Evolutionary conservation across 2,797 vertebrate genomes (phyloP).

Genomic region (Rhinoraja longicauda): DNA sequence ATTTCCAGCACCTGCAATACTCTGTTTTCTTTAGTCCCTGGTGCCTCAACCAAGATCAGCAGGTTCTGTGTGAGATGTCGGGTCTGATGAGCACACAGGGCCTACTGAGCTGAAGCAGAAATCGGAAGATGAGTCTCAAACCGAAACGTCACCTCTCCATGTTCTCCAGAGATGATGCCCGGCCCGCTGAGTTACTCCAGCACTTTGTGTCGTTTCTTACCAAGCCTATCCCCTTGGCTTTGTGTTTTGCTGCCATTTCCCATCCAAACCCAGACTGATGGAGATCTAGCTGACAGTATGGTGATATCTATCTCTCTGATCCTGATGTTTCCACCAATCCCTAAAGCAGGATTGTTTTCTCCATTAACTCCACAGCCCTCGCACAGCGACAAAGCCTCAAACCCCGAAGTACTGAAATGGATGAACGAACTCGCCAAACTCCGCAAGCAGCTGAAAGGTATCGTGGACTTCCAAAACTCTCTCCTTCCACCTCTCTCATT

Average conservation of each 20-base stretch:
- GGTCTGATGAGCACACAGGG: not conserved
- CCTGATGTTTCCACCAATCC: not conserved
- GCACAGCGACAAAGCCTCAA: conserved; percentile 86
- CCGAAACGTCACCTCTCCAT: too few species aligned
- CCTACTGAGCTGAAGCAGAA: too few species aligned
- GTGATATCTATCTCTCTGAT: not conserved
- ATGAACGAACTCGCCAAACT: conserved; percentile 87
- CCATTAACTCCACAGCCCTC: conserved; percentile 67
- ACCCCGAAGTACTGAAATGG: conserved; percentile 90
- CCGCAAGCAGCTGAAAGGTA: conserved; percentile 95
- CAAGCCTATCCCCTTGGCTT: not conserved
- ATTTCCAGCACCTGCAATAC: too few species aligned
- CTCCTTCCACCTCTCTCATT: not conserved
- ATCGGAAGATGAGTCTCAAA: too few species aligned
- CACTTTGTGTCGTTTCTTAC: too few species aligned
- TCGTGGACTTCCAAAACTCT: not conserved
- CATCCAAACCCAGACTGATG: not conserved
- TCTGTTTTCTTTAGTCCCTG: not conserved
- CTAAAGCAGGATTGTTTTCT: not conserved
- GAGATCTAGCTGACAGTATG: not conserved
- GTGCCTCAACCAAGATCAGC: not conserved
- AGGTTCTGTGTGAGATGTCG: not conserved
- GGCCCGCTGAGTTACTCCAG: too few species aligned
- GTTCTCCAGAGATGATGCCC: too few species aligned
- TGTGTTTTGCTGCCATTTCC: not conserved